phyloP scores from a whole-genome alignment of 2,797 vertebrate species.

The Apodemus agrarius region DNA sequence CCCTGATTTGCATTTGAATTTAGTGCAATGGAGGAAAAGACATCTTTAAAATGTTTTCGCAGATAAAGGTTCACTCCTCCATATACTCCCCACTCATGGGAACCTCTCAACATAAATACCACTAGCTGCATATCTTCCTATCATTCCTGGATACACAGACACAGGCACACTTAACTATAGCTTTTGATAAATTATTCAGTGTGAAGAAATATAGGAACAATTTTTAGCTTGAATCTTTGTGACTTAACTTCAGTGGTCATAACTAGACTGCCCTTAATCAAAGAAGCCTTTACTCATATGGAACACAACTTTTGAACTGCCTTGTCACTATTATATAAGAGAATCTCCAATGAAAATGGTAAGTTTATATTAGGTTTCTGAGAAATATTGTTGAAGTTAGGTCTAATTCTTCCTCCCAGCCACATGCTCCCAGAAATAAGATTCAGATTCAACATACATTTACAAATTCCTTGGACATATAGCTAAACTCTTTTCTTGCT shows the following conservation, averaged over 20 bases:
- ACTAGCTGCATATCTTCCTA: background rate
- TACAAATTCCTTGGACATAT: no score
- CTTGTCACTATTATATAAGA: conserved; percentile 81
- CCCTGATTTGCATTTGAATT: background rate
- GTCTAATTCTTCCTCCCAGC: no score
- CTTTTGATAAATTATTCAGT: conserved; percentile 80
- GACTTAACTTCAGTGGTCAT: conserved; percentile 82
- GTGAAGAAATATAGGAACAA: conserved; percentile 89
- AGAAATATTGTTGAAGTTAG: background rate
- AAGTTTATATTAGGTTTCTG: conserved; percentile 86
- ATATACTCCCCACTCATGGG: background rate
- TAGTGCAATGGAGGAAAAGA: background rate
- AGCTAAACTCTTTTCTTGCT: no score
- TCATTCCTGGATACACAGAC: background rate
- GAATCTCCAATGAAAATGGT: conserved; percentile 87
- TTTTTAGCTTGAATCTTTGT: conserved; percentile 86
- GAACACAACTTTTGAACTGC: conserved; percentile 89
- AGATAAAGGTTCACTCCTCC: background rate
- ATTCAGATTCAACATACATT: no score
- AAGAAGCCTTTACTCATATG: conserved; percentile 89
- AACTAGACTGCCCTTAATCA: conserved; percentile 89
- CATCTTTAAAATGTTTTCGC: background rate
- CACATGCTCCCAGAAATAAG: no score
- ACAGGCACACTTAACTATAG: background rate
- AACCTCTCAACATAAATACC: background rate